These are phyloP conservation scores for Myiopsitta monachus DNA, from an alignment of 2,113 vertebrate species.

Conservation along the genomic window DNA sequence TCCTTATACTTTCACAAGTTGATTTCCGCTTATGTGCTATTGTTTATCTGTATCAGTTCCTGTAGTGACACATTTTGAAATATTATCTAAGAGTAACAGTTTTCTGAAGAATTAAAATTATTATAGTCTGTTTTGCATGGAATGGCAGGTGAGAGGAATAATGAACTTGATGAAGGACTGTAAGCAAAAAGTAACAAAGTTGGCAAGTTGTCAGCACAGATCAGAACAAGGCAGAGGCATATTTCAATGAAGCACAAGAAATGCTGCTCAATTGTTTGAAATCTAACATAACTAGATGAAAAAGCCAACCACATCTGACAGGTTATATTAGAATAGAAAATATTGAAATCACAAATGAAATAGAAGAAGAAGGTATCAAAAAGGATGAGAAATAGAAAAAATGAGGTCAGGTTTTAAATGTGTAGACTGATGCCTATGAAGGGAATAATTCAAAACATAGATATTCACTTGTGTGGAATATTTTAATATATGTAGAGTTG, in stretches of 20 bases:
- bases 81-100: neutral
- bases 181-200: neutral
- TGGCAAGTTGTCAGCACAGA: neutral
- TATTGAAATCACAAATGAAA: neutral
- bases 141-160: neutral
- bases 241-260: neutral
- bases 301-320: neutral
- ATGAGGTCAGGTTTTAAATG: neutral
- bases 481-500: neutral
- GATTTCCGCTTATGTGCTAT: constrained; percentile 1
- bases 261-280: neutral
- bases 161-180: neutral
- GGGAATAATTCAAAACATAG: neutral
- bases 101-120: neutral
- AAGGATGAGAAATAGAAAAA: neutral
- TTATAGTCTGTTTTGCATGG: neutral
- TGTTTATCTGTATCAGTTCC: constrained; percentile 23
- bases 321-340: neutral
- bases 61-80: neutral
- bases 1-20: constrained; percentile 11
- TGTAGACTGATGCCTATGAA: neutral
- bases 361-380: neutral
- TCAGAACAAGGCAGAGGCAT: neutral
- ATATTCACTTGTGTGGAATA: neutral
- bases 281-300: neutral